Percentiles rank a stretch among this genome's conserved stretches.
Evolutionary conservation across 2,888 invertebrate genomes (phyloP).

Genomic region (Bellardia bayeri): DNA sequence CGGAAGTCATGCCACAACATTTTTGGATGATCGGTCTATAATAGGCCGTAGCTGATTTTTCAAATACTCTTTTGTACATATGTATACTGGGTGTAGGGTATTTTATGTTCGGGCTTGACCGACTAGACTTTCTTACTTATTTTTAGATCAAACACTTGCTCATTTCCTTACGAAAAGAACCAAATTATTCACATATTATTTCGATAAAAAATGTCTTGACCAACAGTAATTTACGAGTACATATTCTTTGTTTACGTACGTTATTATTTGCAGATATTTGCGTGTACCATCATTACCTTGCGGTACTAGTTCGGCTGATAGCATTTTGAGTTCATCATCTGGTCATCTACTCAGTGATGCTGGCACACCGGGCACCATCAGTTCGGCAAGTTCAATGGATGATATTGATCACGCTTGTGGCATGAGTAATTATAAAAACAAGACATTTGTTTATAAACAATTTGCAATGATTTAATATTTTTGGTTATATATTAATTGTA

Average conservation of each 20-base stretch:
- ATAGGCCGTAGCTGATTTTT: no score
- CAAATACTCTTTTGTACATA: no score
- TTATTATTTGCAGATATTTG: conserved; percentile 81
- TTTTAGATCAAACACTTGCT: no score
- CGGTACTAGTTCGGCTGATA: conserved; percentile 86
- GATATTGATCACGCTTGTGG: conserved; percentile 84
- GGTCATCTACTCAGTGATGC: conserved; percentile 85
- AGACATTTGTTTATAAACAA: conserved; percentile 4
- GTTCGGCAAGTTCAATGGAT: conserved; percentile 90
- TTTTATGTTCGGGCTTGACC: no score
- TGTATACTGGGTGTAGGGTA: no score
- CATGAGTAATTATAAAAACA: conserved; percentile 66
- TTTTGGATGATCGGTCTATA: no score
- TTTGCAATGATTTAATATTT: conserved; percentile 11
- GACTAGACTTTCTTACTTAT: no score
- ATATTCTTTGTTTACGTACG: no score
- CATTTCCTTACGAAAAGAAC: no score
- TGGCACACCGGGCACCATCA: conserved; percentile 88
- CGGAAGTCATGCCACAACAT: no score
- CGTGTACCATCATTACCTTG: conserved; percentile 85
- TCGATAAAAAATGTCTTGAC: not conserved
- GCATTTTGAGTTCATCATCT: conserved; percentile 84
- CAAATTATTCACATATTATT: not conserved
- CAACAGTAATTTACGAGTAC: no score
- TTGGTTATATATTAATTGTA: not conserved